Percentiles rank a stretch among this genome's conserved stretches.
Evolutionary conservation across 2,113 vertebrate species (phyloP).

Genomic region (Pteruthius melanotis): DNA sequence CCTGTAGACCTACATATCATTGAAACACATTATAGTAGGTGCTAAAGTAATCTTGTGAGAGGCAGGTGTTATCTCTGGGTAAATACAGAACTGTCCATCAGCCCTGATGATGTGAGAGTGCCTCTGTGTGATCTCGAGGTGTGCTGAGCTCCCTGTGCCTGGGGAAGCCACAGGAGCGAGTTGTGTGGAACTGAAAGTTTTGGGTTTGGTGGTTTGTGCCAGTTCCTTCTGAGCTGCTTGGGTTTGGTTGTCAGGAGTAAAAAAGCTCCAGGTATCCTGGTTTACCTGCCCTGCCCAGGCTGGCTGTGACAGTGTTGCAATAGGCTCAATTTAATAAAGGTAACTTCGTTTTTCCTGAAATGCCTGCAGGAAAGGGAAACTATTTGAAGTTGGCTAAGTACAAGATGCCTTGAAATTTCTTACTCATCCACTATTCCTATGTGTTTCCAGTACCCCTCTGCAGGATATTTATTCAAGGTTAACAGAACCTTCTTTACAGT

Average conservation of each 20-base stretch:
- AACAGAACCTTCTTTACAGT: not conserved
- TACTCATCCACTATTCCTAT: not conserved
- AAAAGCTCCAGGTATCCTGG: fast-evolving
- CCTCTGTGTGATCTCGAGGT: fast-evolving
- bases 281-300: not conserved
- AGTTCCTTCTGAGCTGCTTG: not conserved
- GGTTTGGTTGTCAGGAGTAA: not conserved
- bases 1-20: not conserved
- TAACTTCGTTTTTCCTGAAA: not conserved
- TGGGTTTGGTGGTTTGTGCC: not conserved
- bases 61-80: not conserved
- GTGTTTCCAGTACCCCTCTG: not conserved
- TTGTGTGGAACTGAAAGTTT: not conserved
- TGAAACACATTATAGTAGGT: not conserved
- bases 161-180: not conserved
- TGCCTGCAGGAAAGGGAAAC: not conserved
- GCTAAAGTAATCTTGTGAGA: not conserved
- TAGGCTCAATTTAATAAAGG: not conserved
- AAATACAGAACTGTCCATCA: not conserved
- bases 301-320: fast-evolving
- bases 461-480: not conserved
- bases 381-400: not conserved
- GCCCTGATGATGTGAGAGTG: not conserved
- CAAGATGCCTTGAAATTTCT: not conserved
- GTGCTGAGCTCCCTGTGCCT: not conserved